Evolutionary conservation across 2,888 invertebrate species (phyloP).

Genomic region (Synanthedon tipuliformis): DNA sequence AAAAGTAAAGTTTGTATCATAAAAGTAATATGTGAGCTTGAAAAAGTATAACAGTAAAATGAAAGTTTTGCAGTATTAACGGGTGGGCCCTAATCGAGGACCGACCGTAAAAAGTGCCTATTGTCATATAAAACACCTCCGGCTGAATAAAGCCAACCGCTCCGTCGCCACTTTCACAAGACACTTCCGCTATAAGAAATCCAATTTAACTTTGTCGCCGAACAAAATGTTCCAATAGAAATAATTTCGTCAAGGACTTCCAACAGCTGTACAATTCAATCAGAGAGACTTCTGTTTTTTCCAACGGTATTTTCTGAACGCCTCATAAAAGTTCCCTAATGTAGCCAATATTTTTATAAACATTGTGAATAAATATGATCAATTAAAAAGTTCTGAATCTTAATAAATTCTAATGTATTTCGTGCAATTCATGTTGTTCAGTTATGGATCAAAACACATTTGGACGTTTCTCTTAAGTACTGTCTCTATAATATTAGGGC

Average conservation of each 20-base stretch:
- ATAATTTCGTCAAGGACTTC: constrained; percentile 64
- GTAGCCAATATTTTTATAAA: constrained; percentile 35
- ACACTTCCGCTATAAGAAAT: constrained; percentile 64
- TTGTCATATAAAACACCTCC: constrained; percentile 47
- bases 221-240: constrained; percentile 66
- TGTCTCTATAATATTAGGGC: too few relatives aligned
- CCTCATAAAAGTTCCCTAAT: constrained; percentile 38
- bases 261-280: constrained; percentile 66
- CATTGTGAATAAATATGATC: constrained; percentile 2
- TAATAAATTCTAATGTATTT: too few relatives aligned
- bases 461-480: too few relatives aligned
- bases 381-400: too few relatives aligned
- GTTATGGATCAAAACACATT: too few relatives aligned
- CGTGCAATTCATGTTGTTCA: too few relatives aligned
- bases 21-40: not conserved
- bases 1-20: not conserved
- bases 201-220: constrained; percentile 67
- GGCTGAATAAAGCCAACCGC: constrained; percentile 47
- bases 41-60: not conserved
- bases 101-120: constrained; percentile 29
- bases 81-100: constrained; percentile 1
- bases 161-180: constrained; percentile 39
- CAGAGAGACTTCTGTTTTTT: constrained; percentile 49
- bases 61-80: not conserved
- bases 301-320: constrained; percentile 32